Base-by-base conservation (phyloP, 2,888 invertebrate species). In the Periphyllus acericola region DNA sequence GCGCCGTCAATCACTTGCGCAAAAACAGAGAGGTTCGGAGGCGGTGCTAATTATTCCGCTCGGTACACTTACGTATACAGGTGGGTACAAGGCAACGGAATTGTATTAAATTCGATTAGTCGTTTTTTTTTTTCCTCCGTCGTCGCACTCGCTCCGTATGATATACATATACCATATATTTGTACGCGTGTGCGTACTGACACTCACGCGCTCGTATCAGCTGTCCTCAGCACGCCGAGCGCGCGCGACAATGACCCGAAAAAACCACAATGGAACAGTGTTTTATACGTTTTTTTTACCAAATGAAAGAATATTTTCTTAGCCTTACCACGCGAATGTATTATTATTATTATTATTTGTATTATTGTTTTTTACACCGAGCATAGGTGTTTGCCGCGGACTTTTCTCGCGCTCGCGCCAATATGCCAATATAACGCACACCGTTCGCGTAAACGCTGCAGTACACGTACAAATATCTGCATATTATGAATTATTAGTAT, bases 201-300 rank as follows among this genome's bases (percentile, higher is more conserved):
- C 60, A 25, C 66, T 3, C 25, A 32, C 32, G 29, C 14, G 8
- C n/a, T 3, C 66, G 8, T 68, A 29, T 29, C 25, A 25, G 71
- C 32, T 32, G 52, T 52, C 52, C 83, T 83, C 83, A 46, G 82
- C 46, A 71, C 66, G 40, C 82, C 82, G n/a, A n/a, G n/a, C 71
- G 25, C n/a, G 71, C n/a, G 17, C 52, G 83, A 72, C 83, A 83
- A 83, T 83, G 83, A 83, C 83, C 81, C 52, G 52, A 34, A 72
- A 81, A 52, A 32, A 34, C 1, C 25, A 82, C 21, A 36, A 36
- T 68, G 66, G 68, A 82, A 11, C 14, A 46, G 32, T 32, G 32
- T 29, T 29, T 71, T 32, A 14, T 32, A 14, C 11, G 0, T 3
- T 60, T 25, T 60, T 60, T 19, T 60, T 60, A 25, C 25, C 46